Evolutionary conservation across 2,113 vertebrate genomes (phyloP).

Genomic region (Bos javanicus): DNA sequence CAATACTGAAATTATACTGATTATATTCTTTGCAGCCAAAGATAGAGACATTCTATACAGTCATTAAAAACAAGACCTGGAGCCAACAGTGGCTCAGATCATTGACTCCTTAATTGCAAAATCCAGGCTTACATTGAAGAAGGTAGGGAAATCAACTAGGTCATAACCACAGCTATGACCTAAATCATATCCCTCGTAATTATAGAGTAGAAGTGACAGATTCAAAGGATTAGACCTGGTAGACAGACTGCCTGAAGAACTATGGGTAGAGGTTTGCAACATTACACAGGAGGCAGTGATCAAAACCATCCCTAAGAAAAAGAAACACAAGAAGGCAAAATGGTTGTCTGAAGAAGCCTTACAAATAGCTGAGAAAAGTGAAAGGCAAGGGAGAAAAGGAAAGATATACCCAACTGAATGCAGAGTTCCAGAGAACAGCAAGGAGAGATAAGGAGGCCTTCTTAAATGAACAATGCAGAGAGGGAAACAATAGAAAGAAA

Average conservation of each 20-base stretch:
- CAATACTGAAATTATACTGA: neutral
- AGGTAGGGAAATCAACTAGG: neutral
- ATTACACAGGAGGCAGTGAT: neutral
- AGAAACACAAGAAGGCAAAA: neutral
- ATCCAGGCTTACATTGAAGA: neutral
- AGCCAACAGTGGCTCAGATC: neutral
- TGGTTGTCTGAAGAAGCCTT: neutral
- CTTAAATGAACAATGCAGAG: neutral
- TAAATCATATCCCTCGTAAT: neutral
- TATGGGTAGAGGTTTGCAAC: neutral
- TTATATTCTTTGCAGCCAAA: neutral
- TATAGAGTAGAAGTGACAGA: neutral
- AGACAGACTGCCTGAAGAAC: neutral
- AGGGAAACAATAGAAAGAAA: neutral
- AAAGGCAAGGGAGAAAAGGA: neutral
- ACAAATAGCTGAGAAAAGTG: neutral
- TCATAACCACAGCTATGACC: neutral
- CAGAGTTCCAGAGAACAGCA: neutral
- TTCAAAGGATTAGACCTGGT: neutral
- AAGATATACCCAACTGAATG: neutral
- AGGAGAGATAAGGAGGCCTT: neutral
- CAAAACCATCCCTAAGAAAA: neutral
- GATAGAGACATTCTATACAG: neutral
- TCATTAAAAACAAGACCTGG: neutral
- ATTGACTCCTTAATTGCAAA: neutral